Evolutionary conservation across 2,888 invertebrate species (phyloP).

Genomic region (Isotomurus palustris): DNA sequence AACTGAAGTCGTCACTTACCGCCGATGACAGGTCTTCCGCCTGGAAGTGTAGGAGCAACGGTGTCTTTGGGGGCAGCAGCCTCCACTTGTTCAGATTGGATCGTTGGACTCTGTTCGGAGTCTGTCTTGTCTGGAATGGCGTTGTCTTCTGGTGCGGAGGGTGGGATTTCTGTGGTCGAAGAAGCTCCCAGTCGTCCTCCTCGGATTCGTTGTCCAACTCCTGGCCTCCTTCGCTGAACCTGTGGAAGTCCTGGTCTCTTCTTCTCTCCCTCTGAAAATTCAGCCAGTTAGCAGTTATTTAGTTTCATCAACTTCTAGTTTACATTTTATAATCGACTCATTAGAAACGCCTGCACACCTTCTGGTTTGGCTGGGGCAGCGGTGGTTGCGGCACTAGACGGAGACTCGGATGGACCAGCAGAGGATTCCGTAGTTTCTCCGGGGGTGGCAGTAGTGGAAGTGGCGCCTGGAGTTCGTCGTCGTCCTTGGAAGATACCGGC

Average conservation of each 20-base stretch:
- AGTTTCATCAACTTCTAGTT: neutral
- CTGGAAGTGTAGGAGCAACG: constrained; percentile 13
- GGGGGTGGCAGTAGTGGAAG: constrained; percentile 9
- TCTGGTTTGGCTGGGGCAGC: constrained; percentile 16
- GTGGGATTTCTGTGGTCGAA: constrained; percentile 24
- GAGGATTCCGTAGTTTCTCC: constrained; percentile 10
- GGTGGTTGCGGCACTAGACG: constrained; percentile 6
- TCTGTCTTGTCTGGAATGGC: constrained; percentile 15
- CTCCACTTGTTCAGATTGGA: constrained; percentile 26
- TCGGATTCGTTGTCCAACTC: constrained; percentile 18
- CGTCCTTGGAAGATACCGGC: constrained; percentile 25
- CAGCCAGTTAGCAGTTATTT: no score
- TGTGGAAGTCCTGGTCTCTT: constrained; percentile 5
- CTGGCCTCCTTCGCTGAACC: constrained; percentile 3
- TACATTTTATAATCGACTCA: neutral
- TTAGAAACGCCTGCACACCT: neutral
- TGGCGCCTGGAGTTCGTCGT: constrained; percentile 21
- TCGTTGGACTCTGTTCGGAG: constrained; percentile 26
- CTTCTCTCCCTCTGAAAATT: constrained; percentile 2
- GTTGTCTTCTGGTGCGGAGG: constrained; percentile 9
- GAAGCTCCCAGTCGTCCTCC: constrained; percentile 27
- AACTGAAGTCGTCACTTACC: constrained; percentile 18
- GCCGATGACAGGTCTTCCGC: constrained; percentile 38
- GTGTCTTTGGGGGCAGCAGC: constrained; percentile 14
- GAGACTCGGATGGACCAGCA: constrained; percentile 5